phyloP scores from a whole-genome alignment of 1,140 invertebrate species.

The Manduca sexta region DNA sequence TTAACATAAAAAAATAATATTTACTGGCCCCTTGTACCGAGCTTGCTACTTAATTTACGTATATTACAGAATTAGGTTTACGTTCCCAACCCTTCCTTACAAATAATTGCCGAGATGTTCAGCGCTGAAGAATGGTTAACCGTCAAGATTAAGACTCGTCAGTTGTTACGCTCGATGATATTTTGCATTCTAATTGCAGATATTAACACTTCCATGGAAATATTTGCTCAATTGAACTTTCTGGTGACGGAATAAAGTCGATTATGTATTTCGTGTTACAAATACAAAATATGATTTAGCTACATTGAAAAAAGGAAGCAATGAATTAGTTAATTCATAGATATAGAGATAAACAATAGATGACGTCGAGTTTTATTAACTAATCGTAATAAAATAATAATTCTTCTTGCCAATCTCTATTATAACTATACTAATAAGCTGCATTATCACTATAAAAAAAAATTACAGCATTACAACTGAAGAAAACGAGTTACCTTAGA shows the following conservation, averaged over 20 bases:
- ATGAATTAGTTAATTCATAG: no score
- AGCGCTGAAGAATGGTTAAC: slow-evolving; percentile 56
- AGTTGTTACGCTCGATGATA: slow-evolving; percentile 45
- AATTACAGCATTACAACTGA: slow-evolving; percentile 13
- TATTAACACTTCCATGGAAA: slow-evolving; percentile 22
- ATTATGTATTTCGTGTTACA: no score
- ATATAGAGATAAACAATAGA: no score
- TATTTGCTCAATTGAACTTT: no score
- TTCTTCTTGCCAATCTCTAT: no score
- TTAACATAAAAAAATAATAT: slow-evolving; percentile 74
- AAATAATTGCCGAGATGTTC: slow-evolving; percentile 66
- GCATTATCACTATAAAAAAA: no score
- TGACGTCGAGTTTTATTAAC: no score
- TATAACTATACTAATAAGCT: no score
- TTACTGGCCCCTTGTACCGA: slow-evolving; percentile 43
- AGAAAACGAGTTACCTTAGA: slow-evolving; percentile 9
- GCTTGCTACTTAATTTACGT: slow-evolving; percentile 63
- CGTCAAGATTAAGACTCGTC: slow-evolving; percentile 62
- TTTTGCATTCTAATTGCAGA: slow-evolving; percentile 47
- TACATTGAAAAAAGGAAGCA: no score
- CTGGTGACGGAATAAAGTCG: no score
- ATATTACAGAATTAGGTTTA: slow-evolving; percentile 65
- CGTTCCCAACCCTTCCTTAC: slow-evolving; percentile 59
- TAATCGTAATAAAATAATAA: no score
- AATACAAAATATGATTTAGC: no score